These are phyloP conservation scores for Gymnothorax reevesii DNA, from an alignment of 2,797 vertebrate species.

Conservation along the genomic window DNA sequence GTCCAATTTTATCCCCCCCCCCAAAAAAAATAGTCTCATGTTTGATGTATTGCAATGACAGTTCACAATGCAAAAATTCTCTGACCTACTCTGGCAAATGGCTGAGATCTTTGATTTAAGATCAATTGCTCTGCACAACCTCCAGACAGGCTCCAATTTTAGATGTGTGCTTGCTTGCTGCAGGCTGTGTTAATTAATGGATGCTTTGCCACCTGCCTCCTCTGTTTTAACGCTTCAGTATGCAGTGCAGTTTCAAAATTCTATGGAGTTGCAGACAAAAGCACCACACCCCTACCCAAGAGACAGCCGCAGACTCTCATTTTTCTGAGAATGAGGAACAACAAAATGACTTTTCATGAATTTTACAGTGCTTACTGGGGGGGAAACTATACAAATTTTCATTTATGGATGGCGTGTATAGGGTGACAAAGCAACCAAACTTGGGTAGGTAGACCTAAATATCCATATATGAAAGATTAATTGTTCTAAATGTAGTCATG, in stretches of 20 bases:
- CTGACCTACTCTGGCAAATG: constrained; percentile 14
- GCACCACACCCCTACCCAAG: neutral
- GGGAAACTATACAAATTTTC: neutral
- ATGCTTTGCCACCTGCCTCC: constrained; percentile 36
- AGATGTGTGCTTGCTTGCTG: constrained; percentile 14
- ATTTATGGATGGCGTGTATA: neutral
- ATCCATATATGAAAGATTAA: neutral
- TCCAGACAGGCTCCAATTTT: constrained; percentile 35
- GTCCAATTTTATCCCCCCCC: neutral
- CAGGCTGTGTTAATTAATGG: constrained; percentile 19
- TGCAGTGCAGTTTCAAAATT: neutral
- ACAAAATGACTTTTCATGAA: neutral
- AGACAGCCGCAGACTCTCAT: neutral
- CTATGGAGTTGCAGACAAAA: neutral
- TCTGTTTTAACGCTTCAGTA: neutral
- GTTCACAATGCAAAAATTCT: neutral
- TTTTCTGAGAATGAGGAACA: neutral
- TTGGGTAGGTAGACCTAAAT: neutral
- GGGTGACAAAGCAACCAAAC: neutral
- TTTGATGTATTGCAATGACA: constrained; percentile 25
- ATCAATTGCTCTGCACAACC: constrained; percentile 32
- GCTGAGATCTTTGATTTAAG: constrained; percentile 42
- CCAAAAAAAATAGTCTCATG: neutral
- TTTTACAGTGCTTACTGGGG: constrained; percentile 9
- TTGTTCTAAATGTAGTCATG: neutral